Percentiles rank a stretch among this genome's conserved stretches.
Conservation (phyloP, 2,888 invertebrate species). For the Pyrrhosoma nymphula region DNA sequence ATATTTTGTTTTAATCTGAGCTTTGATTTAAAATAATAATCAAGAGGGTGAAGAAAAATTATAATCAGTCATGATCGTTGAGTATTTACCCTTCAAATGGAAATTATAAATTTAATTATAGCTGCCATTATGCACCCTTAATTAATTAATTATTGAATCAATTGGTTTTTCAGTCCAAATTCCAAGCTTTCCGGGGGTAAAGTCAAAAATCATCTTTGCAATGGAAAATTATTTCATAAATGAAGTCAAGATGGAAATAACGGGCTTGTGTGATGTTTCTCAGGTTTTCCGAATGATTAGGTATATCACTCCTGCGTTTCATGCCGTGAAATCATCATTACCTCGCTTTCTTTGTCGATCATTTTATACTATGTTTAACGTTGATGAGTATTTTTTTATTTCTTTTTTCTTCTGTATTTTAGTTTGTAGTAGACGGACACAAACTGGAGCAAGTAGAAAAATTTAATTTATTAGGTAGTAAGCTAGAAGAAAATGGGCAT, state of each 20-base stretch:
- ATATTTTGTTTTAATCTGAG: too few species aligned
- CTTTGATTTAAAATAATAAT: not conserved
- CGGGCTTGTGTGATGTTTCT: not conserved
- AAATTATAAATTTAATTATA: not conserved
- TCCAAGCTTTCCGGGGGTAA: not conserved
- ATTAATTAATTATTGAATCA: not conserved
- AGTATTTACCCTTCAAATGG: not conserved
- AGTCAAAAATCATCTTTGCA: not conserved
- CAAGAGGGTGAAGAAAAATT: not conserved
- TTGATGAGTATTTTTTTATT: too few species aligned
- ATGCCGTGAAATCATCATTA: too few species aligned
- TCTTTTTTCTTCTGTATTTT: too few species aligned
- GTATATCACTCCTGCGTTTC: too few species aligned
- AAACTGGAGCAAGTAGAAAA: too few species aligned
- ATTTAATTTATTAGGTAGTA: too few species aligned
- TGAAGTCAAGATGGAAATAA: not conserved
- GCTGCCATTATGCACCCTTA: not conserved
- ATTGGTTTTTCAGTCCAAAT: not conserved
- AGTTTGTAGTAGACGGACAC: too few species aligned
- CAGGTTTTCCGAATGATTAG: not conserved
- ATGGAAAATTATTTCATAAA: not conserved
- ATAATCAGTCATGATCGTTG: not conserved
- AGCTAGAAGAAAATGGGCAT: too few species aligned
- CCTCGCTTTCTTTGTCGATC: too few species aligned
- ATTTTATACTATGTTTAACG: too few species aligned